Evolutionary conservation across 2,797 vertebrate genomes (phyloP).

Genomic region (Hylomyscus alleni): DNA sequence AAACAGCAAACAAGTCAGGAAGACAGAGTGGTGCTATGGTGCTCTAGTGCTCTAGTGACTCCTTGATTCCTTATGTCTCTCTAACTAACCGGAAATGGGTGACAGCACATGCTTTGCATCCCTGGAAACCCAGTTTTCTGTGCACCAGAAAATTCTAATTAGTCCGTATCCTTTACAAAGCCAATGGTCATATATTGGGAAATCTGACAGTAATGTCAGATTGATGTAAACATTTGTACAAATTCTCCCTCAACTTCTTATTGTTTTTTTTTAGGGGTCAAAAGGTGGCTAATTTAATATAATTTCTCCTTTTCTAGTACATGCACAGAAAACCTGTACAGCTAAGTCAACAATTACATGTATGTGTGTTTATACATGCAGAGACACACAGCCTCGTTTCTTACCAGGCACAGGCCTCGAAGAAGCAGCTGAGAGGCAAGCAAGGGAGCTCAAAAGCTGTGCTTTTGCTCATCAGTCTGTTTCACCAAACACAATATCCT

Average conservation of each 20-base stretch:
- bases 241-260: neutral
- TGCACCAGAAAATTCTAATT: neutral
- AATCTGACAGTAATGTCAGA: neutral
- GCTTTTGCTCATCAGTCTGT: no score
- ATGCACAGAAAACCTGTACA: slow-evolving; percentile 26
- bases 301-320: slow-evolving; percentile 61
- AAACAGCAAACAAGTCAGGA: neutral
- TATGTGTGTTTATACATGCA: no score
- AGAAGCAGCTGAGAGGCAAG: neutral
- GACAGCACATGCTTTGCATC: neutral
- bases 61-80: neutral
- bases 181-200: neutral
- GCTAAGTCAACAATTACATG: neutral
- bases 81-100: neutral
- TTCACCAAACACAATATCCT: no score
- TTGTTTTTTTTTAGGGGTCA: neutral
- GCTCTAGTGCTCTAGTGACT: neutral
- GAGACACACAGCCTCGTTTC: neutral
- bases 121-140: neutral
- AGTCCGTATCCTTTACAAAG: rapidly evolving
- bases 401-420: neutral
- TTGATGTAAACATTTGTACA: neutral
- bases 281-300: slow-evolving; percentile 81
- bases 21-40: neutral
- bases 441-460: neutral